Conservation (phyloP, 1,140 invertebrate species). For the Panulirus ornatus region DNA sequence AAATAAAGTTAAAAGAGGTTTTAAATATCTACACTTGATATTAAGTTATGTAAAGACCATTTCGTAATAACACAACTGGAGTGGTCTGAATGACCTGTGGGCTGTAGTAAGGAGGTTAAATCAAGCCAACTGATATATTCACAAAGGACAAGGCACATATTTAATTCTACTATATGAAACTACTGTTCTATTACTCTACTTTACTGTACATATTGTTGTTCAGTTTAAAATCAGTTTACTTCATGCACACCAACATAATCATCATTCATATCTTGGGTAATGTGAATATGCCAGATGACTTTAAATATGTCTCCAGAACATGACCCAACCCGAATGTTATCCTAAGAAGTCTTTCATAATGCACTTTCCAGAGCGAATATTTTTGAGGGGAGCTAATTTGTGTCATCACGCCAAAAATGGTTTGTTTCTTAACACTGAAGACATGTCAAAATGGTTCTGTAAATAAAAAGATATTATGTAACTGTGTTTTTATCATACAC, state of each 20-base stretch:
- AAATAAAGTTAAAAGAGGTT: background rate
- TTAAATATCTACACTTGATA: background rate
- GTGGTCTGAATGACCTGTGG: constrained; percentile 22
- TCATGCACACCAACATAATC: background rate
- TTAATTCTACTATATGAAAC: constrained; percentile 1
- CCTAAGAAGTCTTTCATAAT: constrained; percentile 58
- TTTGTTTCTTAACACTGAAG: constrained; percentile 58
- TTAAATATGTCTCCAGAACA: background rate
- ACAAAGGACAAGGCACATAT: background rate
- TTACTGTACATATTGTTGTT: constrained; percentile 10
- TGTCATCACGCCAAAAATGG: constrained; percentile 55
- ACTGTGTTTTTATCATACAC: background rate
- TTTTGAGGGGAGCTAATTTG: constrained; percentile 26
- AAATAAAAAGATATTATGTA: constrained; percentile 55
- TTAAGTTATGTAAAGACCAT: constrained; percentile 1
- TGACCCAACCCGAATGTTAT: constrained; percentile 30
- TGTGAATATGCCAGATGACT: constrained; percentile 5
- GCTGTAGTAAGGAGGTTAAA: background rate
- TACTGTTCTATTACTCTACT: background rate
- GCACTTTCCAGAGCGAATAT: constrained; percentile 45
- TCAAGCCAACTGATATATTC: constrained; percentile 24
- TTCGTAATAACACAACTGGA: constrained; percentile 33
- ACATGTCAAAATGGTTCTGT: constrained; percentile 54
- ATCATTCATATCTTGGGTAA: constrained; percentile 1
- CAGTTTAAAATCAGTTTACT: background rate